Evolutionary conservation across 1,140 invertebrate species (phyloP).

Genomic region (Formica exsecta): DNA sequence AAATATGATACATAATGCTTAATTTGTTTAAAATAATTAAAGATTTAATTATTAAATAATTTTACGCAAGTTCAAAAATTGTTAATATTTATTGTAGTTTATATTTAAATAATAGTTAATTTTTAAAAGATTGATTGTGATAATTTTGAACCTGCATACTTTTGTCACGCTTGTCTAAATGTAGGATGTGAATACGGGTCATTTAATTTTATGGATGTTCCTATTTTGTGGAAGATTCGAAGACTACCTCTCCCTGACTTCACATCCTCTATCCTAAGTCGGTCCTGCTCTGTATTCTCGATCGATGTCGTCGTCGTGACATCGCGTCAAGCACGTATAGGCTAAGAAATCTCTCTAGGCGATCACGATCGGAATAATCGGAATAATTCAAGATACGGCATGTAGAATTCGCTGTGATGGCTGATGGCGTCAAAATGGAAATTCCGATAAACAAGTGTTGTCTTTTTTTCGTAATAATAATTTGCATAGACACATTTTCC

Average conservation of each 20-base stretch:
- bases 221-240: slow-evolving; percentile 41
- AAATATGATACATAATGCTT: background rate
- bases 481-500: background rate
- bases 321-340: slow-evolving; percentile 27
- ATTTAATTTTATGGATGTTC: slow-evolving; percentile 40
- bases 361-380: slow-evolving; percentile 55
- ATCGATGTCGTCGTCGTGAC: slow-evolving; percentile 29
- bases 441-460: background rate
- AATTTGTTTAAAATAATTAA: no score
- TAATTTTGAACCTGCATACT: background rate
- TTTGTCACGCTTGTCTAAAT: background rate
- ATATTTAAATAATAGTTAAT: background rate
- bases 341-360: slow-evolving; percentile 45
- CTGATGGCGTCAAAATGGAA: slow-evolving; percentile 9
- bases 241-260: background rate
- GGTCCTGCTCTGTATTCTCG: slow-evolving; percentile 51
- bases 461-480: background rate
- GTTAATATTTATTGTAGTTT: no score
- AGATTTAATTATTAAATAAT: no score
- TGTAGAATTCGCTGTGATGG: background rate
- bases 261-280: background rate
- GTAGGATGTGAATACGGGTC: slow-evolving; percentile 8
- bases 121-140: background rate
- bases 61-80: background rate
- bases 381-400: slow-evolving; percentile 44